Base-by-base conservation (phyloP, 2,113 vertebrate genomes). In the Ia io region DNA sequence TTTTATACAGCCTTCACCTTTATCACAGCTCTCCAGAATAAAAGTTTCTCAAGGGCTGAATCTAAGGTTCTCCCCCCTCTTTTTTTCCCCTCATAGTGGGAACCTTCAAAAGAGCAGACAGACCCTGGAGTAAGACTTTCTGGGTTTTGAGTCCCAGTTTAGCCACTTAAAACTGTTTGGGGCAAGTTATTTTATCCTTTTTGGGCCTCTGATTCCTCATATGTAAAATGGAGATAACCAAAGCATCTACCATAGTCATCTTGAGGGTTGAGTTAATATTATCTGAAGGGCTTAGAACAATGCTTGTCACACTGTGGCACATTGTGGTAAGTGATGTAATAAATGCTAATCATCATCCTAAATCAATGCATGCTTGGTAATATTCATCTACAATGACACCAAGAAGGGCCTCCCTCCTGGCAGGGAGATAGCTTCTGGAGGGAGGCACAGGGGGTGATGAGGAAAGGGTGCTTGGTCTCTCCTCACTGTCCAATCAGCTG, bases 31-130 rank as follows among this genome's bases (percentile, higher is more conserved):
- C 59, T 79, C 49, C 37, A 40, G 51, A 95, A 51, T 40, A 35
- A 89, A 42, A 83, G 49, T 49, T 69, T 87, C 84, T 91, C 40
- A 35, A 80, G 70, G 56, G 83, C 42, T 49, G 17, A 67, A 53
- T 37, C 25, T 42, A 30, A 80, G 59, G 9, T 59, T 6, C 12
- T 12, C 28, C 4, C 11, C 28, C 5, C 12, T 9, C 9, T 5
- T 12, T 2, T 7, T 22, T 22, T 18, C 18, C 53, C 59, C 42
- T 30, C 69, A 67, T 18, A 25, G 40, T 16, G 49, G 32, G 25
- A 23, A 78, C 78, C 51, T 78, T 94, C 69, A 84, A 77, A 95
- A 71, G 69, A 94, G n/a, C 56, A 82, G 35, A 61, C 65, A 84
- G 40, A 67, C n/a, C 20, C 20, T 73, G 10, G 13, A 69, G 40